Evolutionary conservation across 2,888 invertebrate genomes (phyloP), one percentile per base, ranked within the genome.

Genomic region (Ernsta delagoae): DNA sequence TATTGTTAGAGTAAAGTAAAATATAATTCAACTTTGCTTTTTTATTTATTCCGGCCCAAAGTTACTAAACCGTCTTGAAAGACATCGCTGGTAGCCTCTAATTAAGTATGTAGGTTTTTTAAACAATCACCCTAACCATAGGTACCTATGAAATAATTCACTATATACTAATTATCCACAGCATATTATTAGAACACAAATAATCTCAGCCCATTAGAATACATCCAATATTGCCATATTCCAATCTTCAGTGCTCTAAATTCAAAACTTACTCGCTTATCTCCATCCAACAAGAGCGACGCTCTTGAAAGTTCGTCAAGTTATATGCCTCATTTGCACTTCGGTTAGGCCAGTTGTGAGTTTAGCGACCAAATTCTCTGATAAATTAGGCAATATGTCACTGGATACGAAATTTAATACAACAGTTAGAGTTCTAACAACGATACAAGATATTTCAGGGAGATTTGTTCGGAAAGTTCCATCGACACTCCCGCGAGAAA

Each of bases 301-400:
- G 50, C 16, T 50, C 50, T 50, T 50, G 50, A 16, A 50, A 50
- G 50, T 50, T 50, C 50, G 50, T 50, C 50, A 50, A 50, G 50
- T 50, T 50, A 36, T 36, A 50, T 50, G 50, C 50, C 50, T 50
- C 50, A 50, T 50, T 50, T 50, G 50, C 16, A 50, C 16, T 50
- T 8, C 8, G 50, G 50, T 50, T 50, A 50, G 50, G 50, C 8
- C 6, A 50, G 50, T 50, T 50, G 50, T 9, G 3, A 50, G 8
- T 50, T 50, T 24, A 50, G 50, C 16, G n/a, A 8, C 16, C 50
- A 8, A 50, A 24, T 24, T 50, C 50, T 24, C 7, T 50, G 50
- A 50, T 50, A 50, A 50, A 50, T 50, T 50, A 50, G 50, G 16
- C 16, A 50, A 50, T 50, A 50, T 48, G 48, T 48, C 48, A 48